phyloP scores from a whole-genome alignment of 2,888 invertebrate species.

The Pharmacophagus antenor region DNA sequence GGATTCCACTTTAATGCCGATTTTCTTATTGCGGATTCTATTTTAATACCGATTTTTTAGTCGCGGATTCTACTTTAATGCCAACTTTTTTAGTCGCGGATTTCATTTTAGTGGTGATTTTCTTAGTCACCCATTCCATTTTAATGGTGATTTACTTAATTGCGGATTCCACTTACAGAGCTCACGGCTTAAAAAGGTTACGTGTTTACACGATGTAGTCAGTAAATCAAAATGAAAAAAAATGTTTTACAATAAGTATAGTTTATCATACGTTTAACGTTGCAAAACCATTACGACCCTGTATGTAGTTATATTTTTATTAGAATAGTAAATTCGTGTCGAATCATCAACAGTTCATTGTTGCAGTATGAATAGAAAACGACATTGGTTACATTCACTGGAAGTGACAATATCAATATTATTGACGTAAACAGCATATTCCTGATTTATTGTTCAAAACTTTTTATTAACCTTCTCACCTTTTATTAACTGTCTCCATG shows the following conservation, averaged over 20 bases:
- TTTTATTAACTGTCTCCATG: no score
- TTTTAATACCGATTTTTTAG: no score
- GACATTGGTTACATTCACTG: conserved; percentile 34
- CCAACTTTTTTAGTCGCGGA: neutral
- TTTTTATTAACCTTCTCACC: no score
- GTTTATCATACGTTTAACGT: conserved; percentile 10
- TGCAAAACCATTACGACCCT: conserved; percentile 27
- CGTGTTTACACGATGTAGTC: neutral
- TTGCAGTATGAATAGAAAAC: conserved; percentile 39
- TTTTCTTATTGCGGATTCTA: no score
- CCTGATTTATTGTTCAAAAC: neutral
- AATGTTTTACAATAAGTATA: neutral
- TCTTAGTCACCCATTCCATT: no score
- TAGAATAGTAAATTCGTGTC: conserved; percentile 36
- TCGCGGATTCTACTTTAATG: no score
- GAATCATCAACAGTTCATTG: conserved; percentile 43
- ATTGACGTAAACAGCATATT: neutral
- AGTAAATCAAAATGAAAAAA: neutral
- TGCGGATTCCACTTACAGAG: no score
- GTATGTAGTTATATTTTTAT: conserved; percentile 32
- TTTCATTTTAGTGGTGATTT: neutral
- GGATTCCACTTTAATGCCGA: no score
- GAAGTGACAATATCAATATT: conserved; percentile 31
- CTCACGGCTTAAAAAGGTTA: neutral
- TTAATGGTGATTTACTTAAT: no score